Percentiles rank a stretch among this genome's conserved stretches.
These are phyloP conservation scores for Cyprinodon diabolis DNA, from an alignment of 2,797 vertebrate genomes.

Conservation along the genomic window DNA sequence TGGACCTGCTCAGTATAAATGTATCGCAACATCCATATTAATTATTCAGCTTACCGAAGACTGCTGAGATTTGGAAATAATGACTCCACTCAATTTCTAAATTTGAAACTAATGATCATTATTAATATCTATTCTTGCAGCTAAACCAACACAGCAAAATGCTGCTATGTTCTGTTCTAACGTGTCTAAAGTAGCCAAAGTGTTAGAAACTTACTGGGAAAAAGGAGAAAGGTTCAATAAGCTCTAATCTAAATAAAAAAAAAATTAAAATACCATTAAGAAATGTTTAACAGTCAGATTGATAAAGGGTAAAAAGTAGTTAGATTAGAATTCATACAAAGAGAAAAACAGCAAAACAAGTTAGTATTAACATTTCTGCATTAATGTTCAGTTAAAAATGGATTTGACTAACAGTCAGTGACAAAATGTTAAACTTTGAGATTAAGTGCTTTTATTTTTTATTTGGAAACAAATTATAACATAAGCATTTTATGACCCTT, in stretches of 20 bases:
- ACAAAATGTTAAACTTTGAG: too few species aligned
- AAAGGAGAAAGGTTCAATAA: background rate
- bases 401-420: too few species aligned
- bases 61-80: conserved; percentile 49
- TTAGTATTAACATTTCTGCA: background rate
- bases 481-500: too few species aligned
- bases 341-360: background rate
- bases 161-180: background rate
- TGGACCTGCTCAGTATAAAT: conserved; percentile 7
- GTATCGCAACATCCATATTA: conserved; percentile 22
- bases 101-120: conserved; percentile 53
- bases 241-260: background rate
- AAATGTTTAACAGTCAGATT: too few species aligned
- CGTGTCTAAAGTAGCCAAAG: background rate
- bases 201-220: background rate
- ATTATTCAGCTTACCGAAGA: conserved; percentile 29
- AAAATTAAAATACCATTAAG: background rate
- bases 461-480: too few species aligned
- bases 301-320: background rate
- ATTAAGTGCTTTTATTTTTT: too few species aligned
- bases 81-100: conserved; percentile 37
- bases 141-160: background rate
- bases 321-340: background rate
- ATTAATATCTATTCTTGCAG: conserved; percentile 51
- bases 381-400: background rate